Percentiles rank a stretch among this genome's conserved stretches.
Conservation (phyloP, 2,888 invertebrate genomes). For the Esperia sulphurella region DNA sequence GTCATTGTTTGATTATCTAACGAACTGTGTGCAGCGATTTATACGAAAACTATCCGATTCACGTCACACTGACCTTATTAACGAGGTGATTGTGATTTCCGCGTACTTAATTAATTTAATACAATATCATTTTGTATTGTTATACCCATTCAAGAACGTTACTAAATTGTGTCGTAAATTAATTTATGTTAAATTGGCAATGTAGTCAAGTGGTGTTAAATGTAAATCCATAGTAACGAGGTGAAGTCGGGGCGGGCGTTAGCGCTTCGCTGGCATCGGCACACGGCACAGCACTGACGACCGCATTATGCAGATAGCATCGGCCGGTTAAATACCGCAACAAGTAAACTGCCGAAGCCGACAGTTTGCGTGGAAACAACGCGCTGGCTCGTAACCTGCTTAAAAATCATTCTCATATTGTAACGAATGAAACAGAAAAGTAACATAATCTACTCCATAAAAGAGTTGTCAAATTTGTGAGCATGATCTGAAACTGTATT, state of each 20-base stretch:
- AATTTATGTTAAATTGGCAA: slow-evolving; percentile 52
- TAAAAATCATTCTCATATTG: neutral
- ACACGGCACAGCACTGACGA: slow-evolving; percentile 45
- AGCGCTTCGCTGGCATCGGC: slow-evolving; percentile 19
- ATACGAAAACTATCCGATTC: slow-evolving; percentile 15
- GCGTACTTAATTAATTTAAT: slow-evolving; percentile 13
- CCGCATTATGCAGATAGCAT: slow-evolving; percentile 73
- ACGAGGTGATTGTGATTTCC: neutral
- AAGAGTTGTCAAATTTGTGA: too few relatives aligned
- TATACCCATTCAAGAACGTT: slow-evolving; percentile 13
- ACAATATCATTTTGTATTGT: slow-evolving; percentile 3
- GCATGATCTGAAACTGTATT: too few relatives aligned
- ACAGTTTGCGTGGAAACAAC: slow-evolving; percentile 24
- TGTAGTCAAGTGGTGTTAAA: slow-evolving; percentile 52
- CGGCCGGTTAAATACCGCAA: slow-evolving; percentile 69
- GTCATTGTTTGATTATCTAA: slow-evolving; percentile 73
- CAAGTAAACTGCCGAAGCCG: slow-evolving; percentile 59
- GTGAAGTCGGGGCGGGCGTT: slow-evolving; percentile 29
- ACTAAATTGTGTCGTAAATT: slow-evolving; percentile 33
- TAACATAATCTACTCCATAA: too few relatives aligned
- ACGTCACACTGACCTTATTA: slow-evolving; percentile 28
- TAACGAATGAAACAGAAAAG: too few relatives aligned
- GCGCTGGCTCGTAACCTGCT: neutral
- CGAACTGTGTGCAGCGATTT: slow-evolving; percentile 57
- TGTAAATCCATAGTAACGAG: slow-evolving; percentile 65